These are phyloP conservation scores for Phymorhynchus buccinoides DNA, from an alignment of 1,140 invertebrate species.

Conservation along the genomic window DNA sequence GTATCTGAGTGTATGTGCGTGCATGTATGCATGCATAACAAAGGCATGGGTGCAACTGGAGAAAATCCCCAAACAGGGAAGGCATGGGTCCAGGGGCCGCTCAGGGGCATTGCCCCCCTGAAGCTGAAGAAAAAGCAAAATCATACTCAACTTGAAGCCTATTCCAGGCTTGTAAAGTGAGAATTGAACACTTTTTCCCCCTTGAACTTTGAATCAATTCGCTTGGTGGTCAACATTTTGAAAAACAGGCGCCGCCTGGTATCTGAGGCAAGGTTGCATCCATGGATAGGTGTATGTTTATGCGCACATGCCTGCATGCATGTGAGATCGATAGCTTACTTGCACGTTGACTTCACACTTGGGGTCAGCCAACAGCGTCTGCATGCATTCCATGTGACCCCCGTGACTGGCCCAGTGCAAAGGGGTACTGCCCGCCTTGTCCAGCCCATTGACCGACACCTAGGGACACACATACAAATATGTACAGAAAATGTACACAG, in stretches of 20 bases:
- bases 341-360: conserved; percentile 74
- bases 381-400: conserved; percentile 74
- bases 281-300: neutral
- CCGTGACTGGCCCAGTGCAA: conserved; percentile 82
- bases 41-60: too few species aligned
- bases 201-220: too few species aligned
- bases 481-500: neutral
- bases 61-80: too few species aligned
- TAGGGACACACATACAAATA: conserved; percentile 47
- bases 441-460: conserved; percentile 81
- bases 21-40: neutral
- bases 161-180: too few species aligned
- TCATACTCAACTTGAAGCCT: too few species aligned
- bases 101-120: too few species aligned
- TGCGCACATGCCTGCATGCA: neutral
- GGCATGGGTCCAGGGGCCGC: too few species aligned
- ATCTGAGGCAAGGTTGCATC: too few species aligned
- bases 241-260: too few species aligned
- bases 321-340: conserved; percentile 56
- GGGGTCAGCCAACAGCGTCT: conserved; percentile 63
- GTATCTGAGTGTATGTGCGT: neutral
- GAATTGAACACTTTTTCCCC: too few species aligned
- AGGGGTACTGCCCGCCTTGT: conserved; percentile 81
- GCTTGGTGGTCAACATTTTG: too few species aligned
- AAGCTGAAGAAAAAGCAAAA: too few species aligned